Percentiles rank a stretch among this genome's conserved stretches.
phyloP scores from a whole-genome alignment of 64 coral and sea anemone species.

The Dendrophyllia cribrosa region DNA sequence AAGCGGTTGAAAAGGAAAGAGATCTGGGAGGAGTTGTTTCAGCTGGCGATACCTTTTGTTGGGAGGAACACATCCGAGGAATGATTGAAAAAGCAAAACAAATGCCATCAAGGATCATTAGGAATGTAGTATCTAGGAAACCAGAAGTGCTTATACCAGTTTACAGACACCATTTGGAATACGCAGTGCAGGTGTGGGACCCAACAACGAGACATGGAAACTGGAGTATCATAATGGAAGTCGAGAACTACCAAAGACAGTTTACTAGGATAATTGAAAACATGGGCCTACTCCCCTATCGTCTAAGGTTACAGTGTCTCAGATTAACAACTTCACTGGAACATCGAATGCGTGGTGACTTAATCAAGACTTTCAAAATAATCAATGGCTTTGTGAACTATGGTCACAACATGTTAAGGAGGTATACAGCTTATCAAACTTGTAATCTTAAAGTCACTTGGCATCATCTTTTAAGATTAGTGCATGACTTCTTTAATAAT shows the following conservation, averaged over 20 bases:
- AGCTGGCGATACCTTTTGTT: background rate
- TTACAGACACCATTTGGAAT: background rate
- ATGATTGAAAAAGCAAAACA: background rate
- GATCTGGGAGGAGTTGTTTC: background rate
- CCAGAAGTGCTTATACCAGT: background rate
- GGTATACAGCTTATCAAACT: background rate
- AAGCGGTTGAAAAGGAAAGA: background rate
- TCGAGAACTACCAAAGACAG: slow-evolving; percentile 36
- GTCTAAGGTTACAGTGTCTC: background rate
- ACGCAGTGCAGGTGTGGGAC: background rate
- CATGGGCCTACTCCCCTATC: slow-evolving; percentile 17
- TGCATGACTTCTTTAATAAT: slow-evolving; percentile 4
- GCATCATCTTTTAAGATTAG: background rate
- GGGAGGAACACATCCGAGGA: background rate
- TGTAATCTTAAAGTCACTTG: background rate
- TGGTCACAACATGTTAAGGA: slow-evolving; percentile 39
- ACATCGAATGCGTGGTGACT: slow-evolving; percentile 10
- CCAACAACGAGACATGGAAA: slow-evolving; percentile 22
- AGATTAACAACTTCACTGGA: slow-evolving; percentile 43
- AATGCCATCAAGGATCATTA: background rate
- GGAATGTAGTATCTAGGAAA: background rate
- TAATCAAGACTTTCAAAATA: slow-evolving; percentile 41
- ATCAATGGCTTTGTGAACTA: slow-evolving; percentile 26
- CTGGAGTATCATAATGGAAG: slow-evolving; percentile 24
- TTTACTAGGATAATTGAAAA: slow-evolving; percentile 25